phyloP scores from a whole-genome alignment of 2,797 vertebrate genomes.

The Chelidonichthys spinosus region DNA sequence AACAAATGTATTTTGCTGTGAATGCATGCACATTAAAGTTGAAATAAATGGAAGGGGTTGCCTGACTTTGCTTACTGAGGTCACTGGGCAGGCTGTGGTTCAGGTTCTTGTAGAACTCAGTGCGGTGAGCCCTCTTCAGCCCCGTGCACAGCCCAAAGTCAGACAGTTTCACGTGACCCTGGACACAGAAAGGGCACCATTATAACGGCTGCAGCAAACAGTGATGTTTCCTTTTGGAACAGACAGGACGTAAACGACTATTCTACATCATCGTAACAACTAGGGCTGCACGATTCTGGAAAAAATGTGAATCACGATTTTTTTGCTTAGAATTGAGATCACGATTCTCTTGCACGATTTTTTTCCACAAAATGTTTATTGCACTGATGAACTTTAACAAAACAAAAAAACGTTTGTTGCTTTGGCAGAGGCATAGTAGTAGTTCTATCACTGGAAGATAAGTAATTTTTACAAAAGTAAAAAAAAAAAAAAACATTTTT shows the following conservation, averaged over 20 bases:
- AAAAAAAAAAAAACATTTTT: too few species aligned
- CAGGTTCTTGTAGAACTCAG: conserved; percentile 97
- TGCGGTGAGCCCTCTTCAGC: conserved; percentile 96
- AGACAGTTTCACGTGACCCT: conserved; percentile 98
- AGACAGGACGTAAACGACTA: neutral
- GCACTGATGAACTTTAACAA: too few species aligned
- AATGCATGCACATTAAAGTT: neutral
- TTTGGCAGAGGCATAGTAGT: too few species aligned
- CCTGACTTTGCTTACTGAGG: conserved; percentile 91
- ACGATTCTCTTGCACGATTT: too few species aligned
- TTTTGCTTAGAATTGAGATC: too few species aligned
- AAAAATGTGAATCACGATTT: too few species aligned
- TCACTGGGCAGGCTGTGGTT: conserved; percentile 97
- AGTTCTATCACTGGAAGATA: too few species aligned
- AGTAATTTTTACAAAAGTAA: too few species aligned
- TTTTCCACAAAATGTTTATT: too few species aligned
- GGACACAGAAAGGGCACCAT: conserved; percentile 30
- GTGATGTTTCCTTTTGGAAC: neutral
- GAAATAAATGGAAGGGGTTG: conserved; percentile 38
- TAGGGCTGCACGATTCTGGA: too few species aligned
- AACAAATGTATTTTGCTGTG: too few species aligned
- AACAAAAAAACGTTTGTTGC: too few species aligned
- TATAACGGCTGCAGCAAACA: neutral
- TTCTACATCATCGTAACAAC: neutral
- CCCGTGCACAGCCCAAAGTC: conserved; percentile 99